A percentile compares a stretch with the other conserved stretches of the same genome.
These are phyloP conservation scores for Nipponacmea schrenckii DNA, from an alignment of 2,888 invertebrate species.

Conservation along the genomic window DNA sequence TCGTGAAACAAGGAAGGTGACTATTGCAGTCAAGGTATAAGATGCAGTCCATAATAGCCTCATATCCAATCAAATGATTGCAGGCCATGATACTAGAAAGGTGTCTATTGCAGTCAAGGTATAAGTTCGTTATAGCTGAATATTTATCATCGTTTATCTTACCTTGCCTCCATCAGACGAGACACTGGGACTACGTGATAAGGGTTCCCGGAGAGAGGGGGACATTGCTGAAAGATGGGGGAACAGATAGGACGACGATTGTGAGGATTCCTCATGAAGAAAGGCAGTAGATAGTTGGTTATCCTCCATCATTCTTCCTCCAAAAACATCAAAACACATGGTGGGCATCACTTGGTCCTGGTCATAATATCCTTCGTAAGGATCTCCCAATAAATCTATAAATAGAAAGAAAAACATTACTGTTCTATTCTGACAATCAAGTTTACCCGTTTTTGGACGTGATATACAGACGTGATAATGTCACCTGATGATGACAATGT, in stretches of 20 bases:
- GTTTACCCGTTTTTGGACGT: too few relatives aligned
- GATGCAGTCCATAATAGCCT: too few relatives aligned
- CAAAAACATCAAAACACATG: slow-evolving; percentile 36
- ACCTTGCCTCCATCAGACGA: slow-evolving; percentile 37
- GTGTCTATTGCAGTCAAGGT: too few relatives aligned
- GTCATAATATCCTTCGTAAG: slow-evolving; percentile 19
- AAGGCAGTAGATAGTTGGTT: background rate
- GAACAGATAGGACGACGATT: slow-evolving; percentile 12
- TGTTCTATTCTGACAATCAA: too few relatives aligned
- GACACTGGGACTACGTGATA: slow-evolving; percentile 32
- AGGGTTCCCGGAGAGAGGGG: slow-evolving; percentile 25
- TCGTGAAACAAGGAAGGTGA: too few relatives aligned
- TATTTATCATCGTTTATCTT: too few relatives aligned
- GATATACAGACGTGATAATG: too few relatives aligned
- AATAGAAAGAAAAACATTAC: background rate
- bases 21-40: too few relatives aligned
- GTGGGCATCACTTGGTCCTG: slow-evolving; percentile 21
- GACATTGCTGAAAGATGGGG: slow-evolving; percentile 30
- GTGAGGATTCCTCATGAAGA: slow-evolving; percentile 12
- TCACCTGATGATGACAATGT: too few relatives aligned
- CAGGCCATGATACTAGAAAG: too few relatives aligned
- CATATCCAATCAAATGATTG: too few relatives aligned
- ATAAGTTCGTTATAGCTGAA: too few relatives aligned
- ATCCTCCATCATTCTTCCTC: slow-evolving; percentile 22
- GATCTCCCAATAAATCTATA: slow-evolving; percentile 15